These are phyloP conservation scores for Papilio elwesi DNA, from an alignment of 2,888 invertebrate genomes.

Conservation along the genomic window DNA sequence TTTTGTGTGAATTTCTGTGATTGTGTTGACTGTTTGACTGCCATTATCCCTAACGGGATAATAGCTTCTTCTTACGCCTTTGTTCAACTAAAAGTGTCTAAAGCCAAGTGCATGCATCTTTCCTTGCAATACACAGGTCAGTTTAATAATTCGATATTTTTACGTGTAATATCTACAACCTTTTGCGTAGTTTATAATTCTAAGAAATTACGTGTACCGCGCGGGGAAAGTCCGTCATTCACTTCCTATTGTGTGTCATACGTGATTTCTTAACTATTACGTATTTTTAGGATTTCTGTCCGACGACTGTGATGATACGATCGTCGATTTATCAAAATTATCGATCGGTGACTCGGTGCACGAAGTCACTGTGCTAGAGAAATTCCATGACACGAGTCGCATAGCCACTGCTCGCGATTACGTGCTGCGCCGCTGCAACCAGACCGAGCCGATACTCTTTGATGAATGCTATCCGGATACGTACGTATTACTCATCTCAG, in stretches of 20 bases:
- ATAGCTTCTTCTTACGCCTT: conserved; percentile 80
- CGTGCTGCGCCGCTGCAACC: conserved; percentile 87
- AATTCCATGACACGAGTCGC: conserved; percentile 72
- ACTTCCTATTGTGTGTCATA: conserved; percentile 77
- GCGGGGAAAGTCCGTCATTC: conserved; percentile 76
- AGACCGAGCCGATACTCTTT: conserved; percentile 86
- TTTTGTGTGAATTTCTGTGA: conserved; percentile 62
- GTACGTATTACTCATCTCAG: conserved; percentile 71
- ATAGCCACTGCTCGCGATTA: conserved; percentile 73
- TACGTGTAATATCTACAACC: not conserved
- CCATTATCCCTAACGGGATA: conserved; percentile 84
- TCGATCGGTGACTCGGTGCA: conserved; percentile 77
- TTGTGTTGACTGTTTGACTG: conserved; percentile 66
- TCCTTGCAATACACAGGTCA: conserved; percentile 83
- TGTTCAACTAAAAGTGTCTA: conserved; percentile 79
- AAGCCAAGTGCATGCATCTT: conserved; percentile 85
- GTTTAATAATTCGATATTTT: conserved; percentile 47
- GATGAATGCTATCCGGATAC: conserved; percentile 86
- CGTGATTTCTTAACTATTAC: conserved; percentile 50
- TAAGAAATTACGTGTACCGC: conserved; percentile 54
- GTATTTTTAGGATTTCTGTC: conserved; percentile 78
- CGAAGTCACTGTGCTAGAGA: conserved; percentile 75
- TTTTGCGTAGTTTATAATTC: conserved; percentile 54
- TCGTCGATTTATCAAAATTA: conserved; percentile 81
- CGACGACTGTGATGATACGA: conserved; percentile 84